These are phyloP conservation scores for Spea hammondii DNA, from an alignment of 2,797 vertebrate genomes.

Conservation along the genomic window DNA sequence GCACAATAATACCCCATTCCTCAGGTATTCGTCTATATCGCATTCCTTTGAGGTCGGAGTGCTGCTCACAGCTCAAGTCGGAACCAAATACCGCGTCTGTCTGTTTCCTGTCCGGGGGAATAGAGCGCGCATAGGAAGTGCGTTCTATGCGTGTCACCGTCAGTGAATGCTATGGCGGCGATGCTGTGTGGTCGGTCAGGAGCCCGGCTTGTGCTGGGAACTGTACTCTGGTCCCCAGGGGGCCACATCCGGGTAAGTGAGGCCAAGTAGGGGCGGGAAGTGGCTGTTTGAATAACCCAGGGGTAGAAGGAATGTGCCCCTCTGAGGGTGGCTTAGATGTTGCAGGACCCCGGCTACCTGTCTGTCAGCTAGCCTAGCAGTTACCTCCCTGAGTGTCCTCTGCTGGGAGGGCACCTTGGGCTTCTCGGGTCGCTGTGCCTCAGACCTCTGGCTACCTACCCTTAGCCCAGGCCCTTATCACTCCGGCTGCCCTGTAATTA, in stretches of 20 bases:
- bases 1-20: too few species aligned
- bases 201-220: not conserved
- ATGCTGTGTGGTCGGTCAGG: not conserved
- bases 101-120: too few species aligned
- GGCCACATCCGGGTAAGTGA: not conserved
- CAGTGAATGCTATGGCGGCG: not conserved
- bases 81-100: too few species aligned
- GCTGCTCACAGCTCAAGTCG: too few species aligned
- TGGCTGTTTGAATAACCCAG: not conserved
- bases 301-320: too few species aligned
- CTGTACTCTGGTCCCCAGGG: not conserved
- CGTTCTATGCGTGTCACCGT: not conserved
- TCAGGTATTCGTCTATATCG: too few species aligned
- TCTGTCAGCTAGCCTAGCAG: not conserved
- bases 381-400: too few species aligned
- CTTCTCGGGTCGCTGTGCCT: not conserved
- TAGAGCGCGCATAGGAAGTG: not conserved
- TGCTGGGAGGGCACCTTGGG: not conserved
- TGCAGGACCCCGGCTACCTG: not conserved
- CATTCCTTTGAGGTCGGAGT: too few species aligned
- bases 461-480: too few species aligned
- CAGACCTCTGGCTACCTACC: too few species aligned
- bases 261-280: not conserved
- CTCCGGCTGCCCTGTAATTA: too few species aligned
- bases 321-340: not conserved